Conservation (phyloP, 2,113 vertebrate genomes). For the Microtus pennsylvanicus region DNA sequence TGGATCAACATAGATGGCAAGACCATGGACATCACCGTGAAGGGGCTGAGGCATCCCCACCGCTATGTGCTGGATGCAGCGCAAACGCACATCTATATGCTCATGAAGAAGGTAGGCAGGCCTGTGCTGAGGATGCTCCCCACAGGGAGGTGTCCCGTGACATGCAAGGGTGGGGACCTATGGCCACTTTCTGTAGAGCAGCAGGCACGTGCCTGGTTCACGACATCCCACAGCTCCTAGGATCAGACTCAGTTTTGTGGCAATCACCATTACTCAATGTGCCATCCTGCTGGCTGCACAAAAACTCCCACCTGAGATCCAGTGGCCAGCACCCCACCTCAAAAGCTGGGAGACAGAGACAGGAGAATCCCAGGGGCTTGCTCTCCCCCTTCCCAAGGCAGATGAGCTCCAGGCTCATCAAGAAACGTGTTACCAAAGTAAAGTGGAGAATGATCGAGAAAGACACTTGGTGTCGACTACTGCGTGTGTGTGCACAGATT, state of each 20-base stretch:
- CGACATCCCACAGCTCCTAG: too few species aligned
- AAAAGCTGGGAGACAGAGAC: background rate
- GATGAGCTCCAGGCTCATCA: background rate
- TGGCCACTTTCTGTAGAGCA: too few species aligned
- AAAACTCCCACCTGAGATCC: background rate
- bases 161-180: too few species aligned
- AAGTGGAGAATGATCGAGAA: background rate
- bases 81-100: conserved; percentile 99
- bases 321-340: background rate
- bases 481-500: background rate
- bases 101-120: conserved; percentile 97
- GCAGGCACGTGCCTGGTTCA: too few species aligned
- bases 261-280: background rate
- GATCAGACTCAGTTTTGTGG: background rate
- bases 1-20: conserved; percentile 99
- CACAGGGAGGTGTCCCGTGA: too few species aligned
- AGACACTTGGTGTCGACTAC: background rate
- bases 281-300: background rate
- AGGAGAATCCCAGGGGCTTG: background rate
- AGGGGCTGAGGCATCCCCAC: conserved; percentile 94
- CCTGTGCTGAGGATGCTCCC: rapidly evolving
- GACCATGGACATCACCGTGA: conserved; percentile 98
- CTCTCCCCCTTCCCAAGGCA: background rate
- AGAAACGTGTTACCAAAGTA: background rate
- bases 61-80: conserved; percentile 97